Evolutionary conservation across 2,888 invertebrate genomes (phyloP), one percentile per base, ranked within the genome.

Genomic region (Mongoloraphidia duomilia): DNA sequence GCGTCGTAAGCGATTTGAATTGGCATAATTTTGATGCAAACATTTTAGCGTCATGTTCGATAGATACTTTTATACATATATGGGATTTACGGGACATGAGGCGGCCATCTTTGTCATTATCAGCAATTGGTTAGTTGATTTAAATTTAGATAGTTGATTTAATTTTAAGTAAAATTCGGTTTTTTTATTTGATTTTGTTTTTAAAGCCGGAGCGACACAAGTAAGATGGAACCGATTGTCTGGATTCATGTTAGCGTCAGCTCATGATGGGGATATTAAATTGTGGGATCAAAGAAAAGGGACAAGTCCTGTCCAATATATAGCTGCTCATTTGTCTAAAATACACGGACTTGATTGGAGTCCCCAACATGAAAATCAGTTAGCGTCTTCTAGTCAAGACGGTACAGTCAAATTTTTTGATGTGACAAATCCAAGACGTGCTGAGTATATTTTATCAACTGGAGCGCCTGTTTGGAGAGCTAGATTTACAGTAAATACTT

Each of bases 281-380:
- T 80, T 96, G 55, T 96, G 95, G 95, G 96, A 96, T 66, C 85
- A 88, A 57, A 75, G 95, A 53, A 93, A 93, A 71, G 79, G 84
- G 53, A 80, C 82, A 44, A 77, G 84, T 47, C 94, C 95, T 1
- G 77, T 92, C 3, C 89, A 92, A 62, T 95, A 94, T 59, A 90
- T 96, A 58, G 85, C 94, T 26, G 95, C 94, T 4, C 95, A 96
- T 71, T 72, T 92, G 52, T 76, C 81, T 34, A 77, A 92, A 73
- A 93, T 95, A 55, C 88, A 93, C 64, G 92, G 94, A 42, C 77
- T 96, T 36, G 94, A 95, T 65, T 96, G 95, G 95, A 91, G 87
- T 67, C 85, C 87, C 11, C 80, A 78, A 53, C 79, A 83, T 59
- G 89, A 90, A 66, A 85, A 84, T 55, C 87, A 88, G 60, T 66